phyloP scores from a whole-genome alignment of 2,113 vertebrate genomes.

The Potamarius usumacintae region DNA sequence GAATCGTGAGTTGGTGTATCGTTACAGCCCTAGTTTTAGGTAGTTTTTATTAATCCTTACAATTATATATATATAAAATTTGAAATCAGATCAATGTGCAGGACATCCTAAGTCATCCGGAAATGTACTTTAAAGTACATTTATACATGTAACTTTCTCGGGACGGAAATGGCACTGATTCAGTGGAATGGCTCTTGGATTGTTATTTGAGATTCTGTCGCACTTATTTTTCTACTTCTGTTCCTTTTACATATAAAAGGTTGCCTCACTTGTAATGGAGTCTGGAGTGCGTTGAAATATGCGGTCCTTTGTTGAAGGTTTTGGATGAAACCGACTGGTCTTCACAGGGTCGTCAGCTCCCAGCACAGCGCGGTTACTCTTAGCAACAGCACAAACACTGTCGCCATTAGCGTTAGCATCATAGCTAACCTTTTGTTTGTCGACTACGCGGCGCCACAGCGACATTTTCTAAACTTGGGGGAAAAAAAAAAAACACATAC shows the following conservation, averaged over 20 bases:
- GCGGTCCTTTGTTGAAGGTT: conserved; percentile 60
- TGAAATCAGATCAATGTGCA: too few species aligned
- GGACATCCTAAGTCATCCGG: too few species aligned
- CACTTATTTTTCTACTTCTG: not conserved
- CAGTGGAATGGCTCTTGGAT: too few species aligned
- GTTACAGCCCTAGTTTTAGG: too few species aligned
- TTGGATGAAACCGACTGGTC: conserved; percentile 71
- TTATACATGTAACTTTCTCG: too few species aligned
- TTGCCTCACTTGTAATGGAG: conserved; percentile 70
- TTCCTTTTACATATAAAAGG: not conserved
- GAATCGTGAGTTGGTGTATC: too few species aligned
- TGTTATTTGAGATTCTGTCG: not conserved
- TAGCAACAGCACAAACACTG: conserved; percentile 59
- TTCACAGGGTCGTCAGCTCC: conserved; percentile 60
- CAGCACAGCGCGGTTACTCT: conserved; percentile 38
- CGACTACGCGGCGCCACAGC: conserved; percentile 45
- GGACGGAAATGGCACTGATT: too few species aligned
- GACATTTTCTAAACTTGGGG: conserved; percentile 58
- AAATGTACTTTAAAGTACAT: too few species aligned
- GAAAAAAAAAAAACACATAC: not conserved
- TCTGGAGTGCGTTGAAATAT: conserved; percentile 66
- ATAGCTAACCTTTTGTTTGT: conserved; percentile 10
- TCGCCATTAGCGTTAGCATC: conserved; percentile 35
- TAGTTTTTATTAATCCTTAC: too few species aligned
- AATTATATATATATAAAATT: too few species aligned